Base-by-base conservation (phyloP, 2,888 invertebrate species). In the Noctua janthe region DNA sequence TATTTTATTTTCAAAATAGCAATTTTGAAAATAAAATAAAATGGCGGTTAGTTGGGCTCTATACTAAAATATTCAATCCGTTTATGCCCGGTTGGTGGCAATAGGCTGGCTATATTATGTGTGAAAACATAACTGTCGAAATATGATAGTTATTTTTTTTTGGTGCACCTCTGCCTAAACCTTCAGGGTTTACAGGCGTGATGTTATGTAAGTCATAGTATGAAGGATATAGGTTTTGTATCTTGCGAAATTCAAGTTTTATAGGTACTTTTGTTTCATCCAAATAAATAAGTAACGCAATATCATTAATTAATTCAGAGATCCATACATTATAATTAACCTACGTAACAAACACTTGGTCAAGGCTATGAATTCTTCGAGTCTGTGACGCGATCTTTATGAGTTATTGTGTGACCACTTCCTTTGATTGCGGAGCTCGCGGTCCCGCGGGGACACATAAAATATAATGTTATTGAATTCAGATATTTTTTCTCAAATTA, bases 371-470 rank as follows among this genome's bases (percentile, higher is more conserved):
- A 72, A 74, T 77, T 84, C 10, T 59, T 76, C 23, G 75, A 75
- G 77, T 47, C 66, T 81, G 56, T 78, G 81, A 76, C 54, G 80
- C 13, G 64, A 47, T 49, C 35, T 74, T 85, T 77, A 76, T 51
- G 56, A 49, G 29, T 79, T 82, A 77, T 85, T 85, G 70, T 85
- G 56, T 67, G 54, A 77, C 74, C 79, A 56, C 86, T 85, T 86
- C 80, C 80, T 75, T 39, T 23, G 15, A 71, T 54, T 17, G 54
- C 43, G 69, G 56, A 72, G 66, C 20, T 39, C 20, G 66, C 10
- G 47, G 47, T 77, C 17, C 23, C 1, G 43, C n/a, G 23, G 17
- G 49, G 5, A 47, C 13, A 43, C 10, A 23, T 0, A 43, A 73
- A 62, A 73, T 67, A n/a, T 17, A 1, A 69, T 29, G 39, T 56